phyloP scores from a whole-genome alignment of 2,888 invertebrate species.

The Mesorhabditis sp. region DNA sequence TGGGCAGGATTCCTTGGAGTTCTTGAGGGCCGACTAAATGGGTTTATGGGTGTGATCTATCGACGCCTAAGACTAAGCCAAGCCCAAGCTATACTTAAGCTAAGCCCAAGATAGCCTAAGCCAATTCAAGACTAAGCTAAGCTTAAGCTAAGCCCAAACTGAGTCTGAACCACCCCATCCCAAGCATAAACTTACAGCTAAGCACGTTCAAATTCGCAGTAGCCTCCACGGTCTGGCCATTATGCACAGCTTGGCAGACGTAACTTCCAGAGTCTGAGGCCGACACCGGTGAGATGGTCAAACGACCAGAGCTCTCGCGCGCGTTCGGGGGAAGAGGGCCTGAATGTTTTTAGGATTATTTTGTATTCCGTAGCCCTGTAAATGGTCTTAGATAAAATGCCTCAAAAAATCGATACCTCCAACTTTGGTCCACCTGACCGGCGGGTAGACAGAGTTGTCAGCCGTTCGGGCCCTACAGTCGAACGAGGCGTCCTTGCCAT shows the following conservation, averaged over 20 bases:
- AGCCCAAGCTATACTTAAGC: too few relatives aligned
- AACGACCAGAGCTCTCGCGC: slow-evolving; percentile 44
- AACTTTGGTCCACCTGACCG: slow-evolving; percentile 39
- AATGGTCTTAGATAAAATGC: neutral
- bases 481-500: slow-evolving; percentile 54
- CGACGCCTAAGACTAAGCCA: slow-evolving; percentile 1
- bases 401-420: neutral
- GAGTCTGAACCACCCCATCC: neutral
- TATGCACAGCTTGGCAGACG: slow-evolving; percentile 51
- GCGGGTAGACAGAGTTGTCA: slow-evolving; percentile 47
- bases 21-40: slow-evolving; percentile 51
- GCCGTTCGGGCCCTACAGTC: slow-evolving; percentile 54
- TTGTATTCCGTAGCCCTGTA: neutral
- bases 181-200: slow-evolving; percentile 34
- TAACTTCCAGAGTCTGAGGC: slow-evolving; percentile 49
- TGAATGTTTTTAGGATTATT: slow-evolving; percentile 19
- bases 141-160: slow-evolving; percentile 4
- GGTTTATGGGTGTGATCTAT: slow-evolving; percentile 7
- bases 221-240: slow-evolving; percentile 52
- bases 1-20: slow-evolving; percentile 33
- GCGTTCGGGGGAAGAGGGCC: slow-evolving; percentile 51
- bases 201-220: slow-evolving; percentile 48
- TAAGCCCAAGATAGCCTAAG: too few relatives aligned
- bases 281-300: slow-evolving; percentile 44
- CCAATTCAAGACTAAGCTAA: too few relatives aligned